These are phyloP conservation scores for Misgurnus mizolepis DNA, from an alignment of 2,113 vertebrate species.

Conservation along the genomic window DNA sequence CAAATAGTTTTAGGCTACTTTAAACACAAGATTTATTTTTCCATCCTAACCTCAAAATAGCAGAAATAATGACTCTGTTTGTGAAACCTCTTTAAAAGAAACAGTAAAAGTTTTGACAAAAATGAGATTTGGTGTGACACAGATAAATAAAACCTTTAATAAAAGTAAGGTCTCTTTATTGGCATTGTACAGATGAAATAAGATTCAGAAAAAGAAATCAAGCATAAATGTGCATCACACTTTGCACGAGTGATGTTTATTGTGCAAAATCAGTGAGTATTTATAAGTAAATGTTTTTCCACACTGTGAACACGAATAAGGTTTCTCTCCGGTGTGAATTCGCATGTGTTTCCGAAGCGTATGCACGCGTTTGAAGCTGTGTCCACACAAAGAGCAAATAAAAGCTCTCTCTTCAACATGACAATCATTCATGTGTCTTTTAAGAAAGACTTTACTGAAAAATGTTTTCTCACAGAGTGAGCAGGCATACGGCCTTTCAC, in stretches of 20 bases:
- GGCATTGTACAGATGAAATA: no score
- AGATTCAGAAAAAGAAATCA: no score
- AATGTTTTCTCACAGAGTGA: background rate
- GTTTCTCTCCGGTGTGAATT: slow-evolving; percentile 32
- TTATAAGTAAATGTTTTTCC: slow-evolving; percentile 11
- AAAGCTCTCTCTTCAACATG: slow-evolving; percentile 14
- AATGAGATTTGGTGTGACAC: no score
- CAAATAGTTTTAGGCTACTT: no score
- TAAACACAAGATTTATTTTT: no score
- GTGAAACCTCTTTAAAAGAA: no score
- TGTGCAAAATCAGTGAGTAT: background rate
- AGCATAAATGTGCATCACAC: background rate
- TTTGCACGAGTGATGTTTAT: background rate
- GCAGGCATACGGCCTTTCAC: slow-evolving; percentile 21
- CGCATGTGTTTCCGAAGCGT: slow-evolving; percentile 33
- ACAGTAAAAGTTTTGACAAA: no score
- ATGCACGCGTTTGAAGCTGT: slow-evolving; percentile 4
- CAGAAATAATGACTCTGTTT: no score
- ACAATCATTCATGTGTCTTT: background rate
- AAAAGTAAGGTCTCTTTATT: no score
- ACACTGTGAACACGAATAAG: slow-evolving; percentile 28
- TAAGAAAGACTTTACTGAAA: background rate
- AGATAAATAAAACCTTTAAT: no score
- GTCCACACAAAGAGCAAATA: slow-evolving; percentile 22
- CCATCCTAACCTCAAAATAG: no score